Conservation (phyloP, 1,140 invertebrate species). For the Lithobius niger region DNA sequence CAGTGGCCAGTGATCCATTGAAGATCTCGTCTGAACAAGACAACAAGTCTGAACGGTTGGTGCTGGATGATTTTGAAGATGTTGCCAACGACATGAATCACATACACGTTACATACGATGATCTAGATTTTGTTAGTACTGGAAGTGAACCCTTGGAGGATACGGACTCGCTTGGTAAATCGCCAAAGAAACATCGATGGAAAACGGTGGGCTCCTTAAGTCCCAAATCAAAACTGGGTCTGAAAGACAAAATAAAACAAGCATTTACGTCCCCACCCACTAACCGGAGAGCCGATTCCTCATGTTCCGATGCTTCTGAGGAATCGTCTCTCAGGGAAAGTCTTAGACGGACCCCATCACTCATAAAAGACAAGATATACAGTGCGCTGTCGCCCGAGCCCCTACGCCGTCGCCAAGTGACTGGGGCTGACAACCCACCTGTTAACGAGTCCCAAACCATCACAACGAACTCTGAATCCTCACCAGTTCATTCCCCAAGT, state of each 20-base stretch:
- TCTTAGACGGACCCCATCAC: not conserved
- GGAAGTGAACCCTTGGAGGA: not conserved
- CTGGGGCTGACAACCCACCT: not conserved
- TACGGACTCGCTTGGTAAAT: not conserved
- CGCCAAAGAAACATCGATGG: slow-evolving; percentile 6
- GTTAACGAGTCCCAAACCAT: not conserved
- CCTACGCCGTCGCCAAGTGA: not conserved
- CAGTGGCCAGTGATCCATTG: not conserved
- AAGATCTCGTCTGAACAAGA: not conserved
- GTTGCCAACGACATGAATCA: not conserved
- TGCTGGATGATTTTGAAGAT: slow-evolving; percentile 4
- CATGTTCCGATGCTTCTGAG: not conserved
- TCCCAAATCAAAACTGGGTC: slow-evolving; percentile 4
- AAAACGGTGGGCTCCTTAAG: not conserved
- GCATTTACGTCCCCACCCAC: not conserved
- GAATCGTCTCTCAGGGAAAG: not conserved
- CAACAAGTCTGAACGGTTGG: not conserved
- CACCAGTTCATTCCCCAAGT: not conserved
- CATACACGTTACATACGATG: not conserved
- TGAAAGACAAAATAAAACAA: slow-evolving; percentile 6
- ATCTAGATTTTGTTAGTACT: not conserved
- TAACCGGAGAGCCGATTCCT: not conserved
- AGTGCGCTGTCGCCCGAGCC: not conserved
- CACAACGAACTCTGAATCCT: not conserved
- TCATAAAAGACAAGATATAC: not conserved